Percentiles rank a stretch among this genome's conserved stretches.
Conservation (phyloP, 2,888 invertebrate species). For the Colostygia pectinataria region DNA sequence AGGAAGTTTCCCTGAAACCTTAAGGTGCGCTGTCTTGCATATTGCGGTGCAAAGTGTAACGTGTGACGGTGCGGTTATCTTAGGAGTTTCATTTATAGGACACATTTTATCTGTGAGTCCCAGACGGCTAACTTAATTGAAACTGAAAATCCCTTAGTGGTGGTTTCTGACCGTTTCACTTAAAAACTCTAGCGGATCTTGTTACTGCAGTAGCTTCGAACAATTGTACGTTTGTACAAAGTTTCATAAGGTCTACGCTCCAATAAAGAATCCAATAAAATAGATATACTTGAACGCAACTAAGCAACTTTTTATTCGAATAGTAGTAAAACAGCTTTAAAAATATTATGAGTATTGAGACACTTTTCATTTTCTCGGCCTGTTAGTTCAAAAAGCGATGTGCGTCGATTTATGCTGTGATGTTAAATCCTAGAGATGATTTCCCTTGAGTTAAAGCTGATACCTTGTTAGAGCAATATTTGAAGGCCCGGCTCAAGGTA, state of each 20-base stretch:
- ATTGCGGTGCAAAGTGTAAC: too few relatives aligned
- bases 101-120: constrained; percentile 39
- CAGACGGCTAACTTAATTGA: constrained; percentile 50
- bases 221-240: not conserved
- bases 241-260: not conserved
- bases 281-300: too few relatives aligned
- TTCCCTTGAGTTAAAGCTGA: constrained; percentile 46
- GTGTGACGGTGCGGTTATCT: not conserved
- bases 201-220: not conserved
- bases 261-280: too few relatives aligned
- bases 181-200: constrained; percentile 9
- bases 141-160: constrained; percentile 45
- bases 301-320: too few relatives aligned
- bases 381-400: constrained; percentile 10
- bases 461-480: constrained; percentile 6
- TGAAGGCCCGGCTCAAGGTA: too few relatives aligned
- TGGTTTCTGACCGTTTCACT: constrained; percentile 23
- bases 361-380: not conserved
- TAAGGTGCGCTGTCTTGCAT: too few relatives aligned
- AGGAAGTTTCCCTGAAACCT: too few relatives aligned
- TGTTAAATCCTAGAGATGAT: constrained; percentile 49
- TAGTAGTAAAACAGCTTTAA: too few relatives aligned
- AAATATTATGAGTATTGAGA: too few relatives aligned
- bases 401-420: constrained; percentile 17
- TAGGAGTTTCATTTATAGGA: constrained; percentile 1